Base-by-base conservation (phyloP, 2,113 vertebrate genomes). In the Clarias macrocephalus region DNA sequence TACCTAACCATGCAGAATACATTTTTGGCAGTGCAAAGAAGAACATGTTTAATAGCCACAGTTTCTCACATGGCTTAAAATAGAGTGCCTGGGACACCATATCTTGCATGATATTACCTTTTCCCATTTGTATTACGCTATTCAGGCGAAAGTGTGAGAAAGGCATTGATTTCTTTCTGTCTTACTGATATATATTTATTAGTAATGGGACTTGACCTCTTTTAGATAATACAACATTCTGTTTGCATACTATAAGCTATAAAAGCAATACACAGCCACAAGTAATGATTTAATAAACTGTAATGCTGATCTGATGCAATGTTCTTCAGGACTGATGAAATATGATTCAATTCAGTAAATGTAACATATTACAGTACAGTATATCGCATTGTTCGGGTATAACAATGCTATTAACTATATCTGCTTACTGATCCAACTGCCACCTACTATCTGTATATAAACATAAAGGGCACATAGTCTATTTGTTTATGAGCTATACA, bases 31-130 rank as follows among this genome's bases (percentile, higher is more conserved):
- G 79, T 82, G 56, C 85, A 81, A 57, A 57, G 54, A 80, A 73
- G 25, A 30, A 65, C 16, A 30, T 57, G 52, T 80, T 82, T 72
- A 87, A 82, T 82, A 56, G 80, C 54, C 68, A 82, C 68, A 82
- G 75, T 75, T 59, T 87, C 54, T 30, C 80, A 82, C 57, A 52
- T 54, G 7, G 68, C 57, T 72, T 87, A 82, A 82, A 87, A 87
- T 73, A 82, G 85, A 82, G 68, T 63, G 68, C 68, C 59, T 42
- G 18, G 79, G 25, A 60, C 30, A 37, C 66, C 42, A 60, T 62
- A 30, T 86, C 65, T 82, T 56, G 62, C 56, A 70, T 86, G 48
- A 68, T 59, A 60, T 86, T 86, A 86, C 85, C 85, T 66, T 52
- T 56, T 57, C 54, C 54, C 30, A 81, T 86, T 86, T 86, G 85